phyloP scores from a whole-genome alignment of 2,888 invertebrate species.

The Pollenia labialis region DNA sequence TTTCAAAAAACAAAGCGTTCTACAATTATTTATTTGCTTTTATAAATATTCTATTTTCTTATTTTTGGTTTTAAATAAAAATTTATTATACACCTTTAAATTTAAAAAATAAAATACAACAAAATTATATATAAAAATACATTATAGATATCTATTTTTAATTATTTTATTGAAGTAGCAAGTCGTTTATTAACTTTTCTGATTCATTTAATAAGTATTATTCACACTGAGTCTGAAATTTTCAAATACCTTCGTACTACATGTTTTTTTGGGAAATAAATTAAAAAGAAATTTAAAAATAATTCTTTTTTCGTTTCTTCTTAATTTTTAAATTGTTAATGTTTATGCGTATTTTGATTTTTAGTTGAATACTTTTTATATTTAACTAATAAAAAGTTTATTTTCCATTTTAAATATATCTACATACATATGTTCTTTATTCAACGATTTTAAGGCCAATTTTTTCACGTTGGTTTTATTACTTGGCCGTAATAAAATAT shows the following conservation, averaged over 20 bases:
- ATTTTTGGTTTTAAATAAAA: slow-evolving; percentile 15
- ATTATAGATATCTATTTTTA: neutral
- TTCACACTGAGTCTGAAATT: neutral
- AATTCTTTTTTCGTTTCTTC: too few species aligned
- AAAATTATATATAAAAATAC: neutral
- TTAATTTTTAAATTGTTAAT: too few species aligned
- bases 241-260: neutral
- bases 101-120: slow-evolving; percentile 26
- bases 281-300: too few species aligned
- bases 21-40: neutral
- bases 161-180: slow-evolving; percentile 7
- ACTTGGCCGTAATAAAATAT: slow-evolving; percentile 1
- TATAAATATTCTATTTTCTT: neutral
- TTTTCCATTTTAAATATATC: too few species aligned
- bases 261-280: too few species aligned
- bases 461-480: slow-evolving; percentile 4
- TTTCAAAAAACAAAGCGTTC: slow-evolving; percentile 17
- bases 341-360: too few species aligned
- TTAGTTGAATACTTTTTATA: too few species aligned
- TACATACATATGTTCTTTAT: neutral
- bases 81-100: slow-evolving; percentile 25
- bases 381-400: too few species aligned
- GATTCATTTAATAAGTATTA: neutral
- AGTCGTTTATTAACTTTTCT: slow-evolving; percentile 1
- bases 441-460: too few species aligned